Evolutionary conservation across 2,797 vertebrate species (phyloP), one percentile per base, ranked within the genome.

Genomic region (Ctenochaetus hawaiiensis): DNA sequence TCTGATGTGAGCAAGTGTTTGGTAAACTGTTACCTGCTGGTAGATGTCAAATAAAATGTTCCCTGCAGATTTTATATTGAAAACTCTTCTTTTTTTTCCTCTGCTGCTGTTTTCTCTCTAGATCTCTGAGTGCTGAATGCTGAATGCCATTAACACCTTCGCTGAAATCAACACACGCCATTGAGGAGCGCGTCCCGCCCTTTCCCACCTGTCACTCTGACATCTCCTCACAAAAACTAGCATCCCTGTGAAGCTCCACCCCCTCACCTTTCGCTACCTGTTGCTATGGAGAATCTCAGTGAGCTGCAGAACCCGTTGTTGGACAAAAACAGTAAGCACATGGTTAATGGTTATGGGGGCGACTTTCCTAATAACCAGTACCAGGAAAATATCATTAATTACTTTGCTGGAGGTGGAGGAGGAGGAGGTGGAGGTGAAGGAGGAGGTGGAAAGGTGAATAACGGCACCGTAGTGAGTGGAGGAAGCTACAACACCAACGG

Each of bases 331-430:
- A 96, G 95, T 0, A 94, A 96, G 77, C 97, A 97, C 60, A 94
- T 97, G 83, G 93, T 95, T 37, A 95, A 77, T n/a, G 94, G 96
- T 78, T 99, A 97, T 48, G 95, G 95, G 56, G 96, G 96, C 23
- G 96, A 97, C 82, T 96, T 97, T 41, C 87, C 96, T 10, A 93
- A 93, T 59, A 97, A 96, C 78, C 95, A 97, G 89, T 96, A 96
- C 86, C 96, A 97, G 88, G 98, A 98, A 93, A 96, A 98, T 77
- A 97, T 98, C 75, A 98, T 97, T 82, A 98, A 97, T 89, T 97
- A 98, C 85, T 97, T 98, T 66, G 95, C 96, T 9, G 93, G 96
- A 41, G 84, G 92, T 1, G 90, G 92, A 18, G 91, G 87, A 1
- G 92, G 95, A 11, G 92, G 95, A 14, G 89, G 84, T 1, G 91